phyloP scores from a whole-genome alignment of 1,140 invertebrate genomes.

The Eumaeus atala region DNA sequence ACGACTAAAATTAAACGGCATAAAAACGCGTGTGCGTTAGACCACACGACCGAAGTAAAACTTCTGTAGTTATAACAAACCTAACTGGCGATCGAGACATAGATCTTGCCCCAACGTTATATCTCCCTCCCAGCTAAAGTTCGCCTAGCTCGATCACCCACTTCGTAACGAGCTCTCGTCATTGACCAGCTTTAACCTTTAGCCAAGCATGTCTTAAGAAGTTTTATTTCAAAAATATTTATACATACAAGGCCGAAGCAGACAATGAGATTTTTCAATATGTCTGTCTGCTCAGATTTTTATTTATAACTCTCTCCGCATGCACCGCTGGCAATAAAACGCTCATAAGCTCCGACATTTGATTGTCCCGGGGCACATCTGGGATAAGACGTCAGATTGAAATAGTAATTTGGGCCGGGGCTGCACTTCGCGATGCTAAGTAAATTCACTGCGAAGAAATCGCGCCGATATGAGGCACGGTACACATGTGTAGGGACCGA shows the following conservation, averaged over 20 bases:
- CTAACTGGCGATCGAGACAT: no score
- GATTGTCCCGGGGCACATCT: conserved; percentile 26
- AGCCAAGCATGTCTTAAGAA: no score
- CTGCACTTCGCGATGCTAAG: conserved; percentile 46
- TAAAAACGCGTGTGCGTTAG: no score
- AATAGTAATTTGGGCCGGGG: conserved; percentile 60
- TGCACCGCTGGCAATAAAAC: conserved; percentile 21
- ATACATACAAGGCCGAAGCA: conserved; percentile 9
- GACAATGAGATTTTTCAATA: conserved; percentile 18
- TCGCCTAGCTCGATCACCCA: no score
- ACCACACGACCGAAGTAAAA: no score
- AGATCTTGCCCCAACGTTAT: no score
- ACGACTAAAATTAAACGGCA: no score
- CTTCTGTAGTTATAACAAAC: no score
- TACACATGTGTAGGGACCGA: background rate
- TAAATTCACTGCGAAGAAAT: conserved; percentile 40
- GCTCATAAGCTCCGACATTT: conserved; percentile 24
- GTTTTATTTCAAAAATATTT: no score
- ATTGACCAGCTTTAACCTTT: no score
- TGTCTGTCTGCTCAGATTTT: background rate
- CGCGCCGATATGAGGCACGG: conserved; percentile 27
- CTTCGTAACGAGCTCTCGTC: no score
- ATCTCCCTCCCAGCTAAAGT: no score
- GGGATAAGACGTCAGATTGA: conserved; percentile 35
- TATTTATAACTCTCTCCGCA: conserved; percentile 6